Percentiles rank a stretch among this genome's conserved stretches.
Evolutionary conservation across 2,888 invertebrate genomes (phyloP).

Genomic region (Lamellibrachia columna): DNA sequence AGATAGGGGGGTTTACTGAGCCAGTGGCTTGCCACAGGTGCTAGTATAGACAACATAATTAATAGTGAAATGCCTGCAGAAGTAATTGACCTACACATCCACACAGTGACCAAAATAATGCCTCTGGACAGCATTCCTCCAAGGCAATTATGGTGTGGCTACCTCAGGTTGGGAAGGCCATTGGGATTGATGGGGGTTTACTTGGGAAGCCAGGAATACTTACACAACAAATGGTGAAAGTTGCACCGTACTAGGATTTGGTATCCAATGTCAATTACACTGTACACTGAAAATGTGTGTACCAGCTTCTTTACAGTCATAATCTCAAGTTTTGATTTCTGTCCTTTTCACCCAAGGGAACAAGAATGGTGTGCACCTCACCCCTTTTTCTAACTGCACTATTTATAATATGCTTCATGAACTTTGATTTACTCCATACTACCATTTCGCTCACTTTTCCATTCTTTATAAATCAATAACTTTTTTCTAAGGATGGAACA

Average conservation of each 20-base stretch:
- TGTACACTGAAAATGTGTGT: no score
- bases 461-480: not conserved
- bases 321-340: no score
- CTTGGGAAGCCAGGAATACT: not conserved
- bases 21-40: not conserved
- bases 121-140: not conserved
- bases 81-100: not conserved
- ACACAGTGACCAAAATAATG: not conserved
- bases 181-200: not conserved
- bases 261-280: not conserved
- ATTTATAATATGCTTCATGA: no score
- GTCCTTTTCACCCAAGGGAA: no score
- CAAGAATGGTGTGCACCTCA: no score
- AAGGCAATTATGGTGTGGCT: not conserved
- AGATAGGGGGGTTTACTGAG: not conserved
- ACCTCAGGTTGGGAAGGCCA: not conserved
- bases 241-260: not conserved
- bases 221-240: not conserved
- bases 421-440: not conserved
- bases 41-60: conserved; percentile 1
- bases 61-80: not conserved
- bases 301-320: no score
- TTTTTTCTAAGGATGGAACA: not conserved
- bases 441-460: not conserved
- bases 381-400: no score